Percentiles rank a stretch among this genome's conserved stretches.
Conservation (phyloP, 2,888 invertebrate genomes). For the Celastrina argiolus region DNA sequence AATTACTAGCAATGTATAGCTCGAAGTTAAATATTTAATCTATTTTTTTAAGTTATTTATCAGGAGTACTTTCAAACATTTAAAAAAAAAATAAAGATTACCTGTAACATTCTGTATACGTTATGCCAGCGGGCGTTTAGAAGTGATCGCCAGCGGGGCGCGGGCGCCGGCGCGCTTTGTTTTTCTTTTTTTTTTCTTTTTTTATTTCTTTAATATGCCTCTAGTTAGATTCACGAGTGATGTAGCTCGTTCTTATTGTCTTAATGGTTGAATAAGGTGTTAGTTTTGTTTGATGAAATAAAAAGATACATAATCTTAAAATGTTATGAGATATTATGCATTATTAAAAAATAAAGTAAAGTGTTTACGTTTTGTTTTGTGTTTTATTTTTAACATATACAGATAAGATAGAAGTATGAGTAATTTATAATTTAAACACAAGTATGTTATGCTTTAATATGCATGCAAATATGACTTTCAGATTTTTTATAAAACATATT, state of each 20-base stretch:
- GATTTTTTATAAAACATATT: too few relatives aligned
- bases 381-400: not conserved
- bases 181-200: constrained; percentile 29
- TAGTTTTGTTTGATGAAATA: constrained; percentile 1
- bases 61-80: not conserved
- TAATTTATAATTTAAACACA: too few relatives aligned
- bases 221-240: constrained; percentile 23
- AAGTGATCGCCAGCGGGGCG: constrained; percentile 52
- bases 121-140: constrained; percentile 56
- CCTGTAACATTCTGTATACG: constrained; percentile 36
- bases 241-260: constrained; percentile 8
- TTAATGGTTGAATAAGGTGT: constrained; percentile 13
- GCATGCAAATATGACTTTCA: too few relatives aligned
- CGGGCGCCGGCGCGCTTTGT: constrained; percentile 62
- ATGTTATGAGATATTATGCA: not conserved
- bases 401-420: too few relatives aligned
- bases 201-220: constrained; percentile 26
- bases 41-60: not conserved
- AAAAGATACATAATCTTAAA: not conserved
- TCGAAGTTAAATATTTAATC: not conserved
- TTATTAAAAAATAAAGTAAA: not conserved
- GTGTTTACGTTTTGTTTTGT: too few relatives aligned
- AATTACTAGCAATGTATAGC: not conserved
- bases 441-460: too few relatives aligned
- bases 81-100: not conserved